phyloP scores from a whole-genome alignment of 2,113 vertebrate genomes.

The Brachyhypopomus occidentalis region DNA sequence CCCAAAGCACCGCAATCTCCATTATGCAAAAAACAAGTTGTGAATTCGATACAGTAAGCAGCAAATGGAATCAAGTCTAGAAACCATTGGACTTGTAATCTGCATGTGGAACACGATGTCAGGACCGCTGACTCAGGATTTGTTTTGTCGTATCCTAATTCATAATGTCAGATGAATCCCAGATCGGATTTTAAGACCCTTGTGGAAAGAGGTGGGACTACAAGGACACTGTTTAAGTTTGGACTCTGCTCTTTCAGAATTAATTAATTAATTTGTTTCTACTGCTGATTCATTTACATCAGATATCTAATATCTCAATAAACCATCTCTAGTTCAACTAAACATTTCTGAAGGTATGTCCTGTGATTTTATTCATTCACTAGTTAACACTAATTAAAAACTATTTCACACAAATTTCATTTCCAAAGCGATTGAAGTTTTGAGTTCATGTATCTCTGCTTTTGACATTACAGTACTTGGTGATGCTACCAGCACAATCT shows the following conservation, averaged over 20 bases:
- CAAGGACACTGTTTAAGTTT: too few relatives aligned
- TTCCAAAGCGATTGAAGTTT: slow-evolving; percentile 1
- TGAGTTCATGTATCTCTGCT: slow-evolving; percentile 22
- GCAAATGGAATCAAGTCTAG: too few relatives aligned
- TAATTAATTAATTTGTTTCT: slow-evolving; percentile 43
- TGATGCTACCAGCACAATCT: background rate
- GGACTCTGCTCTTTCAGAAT: background rate
- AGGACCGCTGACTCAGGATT: too few relatives aligned
- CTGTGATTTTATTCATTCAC: slow-evolving; percentile 52
- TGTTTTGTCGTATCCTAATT: too few relatives aligned
- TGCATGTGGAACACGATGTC: too few relatives aligned
- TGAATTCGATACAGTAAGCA: too few relatives aligned
- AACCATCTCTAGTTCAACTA: slow-evolving; percentile 10
- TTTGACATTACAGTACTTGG: slow-evolving; percentile 37
- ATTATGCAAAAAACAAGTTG: too few relatives aligned
- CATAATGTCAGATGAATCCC: background rate
- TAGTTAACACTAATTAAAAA: slow-evolving; percentile 45
- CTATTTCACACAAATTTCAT: slow-evolving; percentile 1
- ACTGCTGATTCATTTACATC: slow-evolving; percentile 39
- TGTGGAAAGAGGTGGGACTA: too few relatives aligned
- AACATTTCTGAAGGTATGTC: slow-evolving; percentile 13
- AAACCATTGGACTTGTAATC: too few relatives aligned
- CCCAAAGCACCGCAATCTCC: background rate
- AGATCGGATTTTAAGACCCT: background rate
- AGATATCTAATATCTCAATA: slow-evolving; percentile 33